Evolutionary conservation across 2,888 invertebrate genomes (phyloP).

Genomic region (Pimpla rufipes): DNA sequence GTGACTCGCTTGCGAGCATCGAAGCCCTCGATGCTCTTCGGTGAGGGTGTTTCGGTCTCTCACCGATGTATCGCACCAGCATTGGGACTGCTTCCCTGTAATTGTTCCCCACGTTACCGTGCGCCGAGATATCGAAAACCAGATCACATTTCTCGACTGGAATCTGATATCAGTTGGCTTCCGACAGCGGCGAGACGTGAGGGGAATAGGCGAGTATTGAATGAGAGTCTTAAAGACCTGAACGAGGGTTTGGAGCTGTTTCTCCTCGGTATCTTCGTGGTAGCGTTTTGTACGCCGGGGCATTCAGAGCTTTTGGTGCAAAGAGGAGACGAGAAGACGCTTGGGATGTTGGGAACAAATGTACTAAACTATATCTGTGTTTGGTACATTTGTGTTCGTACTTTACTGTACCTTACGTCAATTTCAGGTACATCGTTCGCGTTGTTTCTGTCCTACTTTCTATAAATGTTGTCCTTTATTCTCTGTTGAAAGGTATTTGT

Average conservation of each 20-base stretch:
- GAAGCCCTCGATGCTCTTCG: not conserved
- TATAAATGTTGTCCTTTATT: not conserved
- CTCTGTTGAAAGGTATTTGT: not conserved
- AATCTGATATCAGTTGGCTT: conserved; percentile 4
- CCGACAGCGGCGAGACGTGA: not conserved
- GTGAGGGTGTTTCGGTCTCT: not conserved
- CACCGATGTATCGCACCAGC: no score
- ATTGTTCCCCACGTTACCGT: conserved; percentile 11
- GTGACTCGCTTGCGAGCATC: not conserved
- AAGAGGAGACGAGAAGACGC: not conserved
- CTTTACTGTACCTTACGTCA: not conserved
- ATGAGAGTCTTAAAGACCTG: not conserved
- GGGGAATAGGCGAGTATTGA: not conserved
- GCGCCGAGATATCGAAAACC: conserved; percentile 9
- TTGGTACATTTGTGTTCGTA: not conserved
- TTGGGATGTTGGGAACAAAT: not conserved
- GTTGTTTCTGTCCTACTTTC: not conserved
- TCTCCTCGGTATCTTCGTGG: not conserved
- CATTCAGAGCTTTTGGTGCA: not conserved
- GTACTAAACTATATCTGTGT: not conserved
- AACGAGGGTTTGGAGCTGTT: not conserved
- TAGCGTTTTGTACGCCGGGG: not conserved
- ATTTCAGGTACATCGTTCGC: not conserved
- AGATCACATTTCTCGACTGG: conserved; percentile 45
- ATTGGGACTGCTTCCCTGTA: not conserved